Evolutionary conservation across 2,888 invertebrate genomes (phyloP).

Genomic region (Eupithecia pulchellata): DNA sequence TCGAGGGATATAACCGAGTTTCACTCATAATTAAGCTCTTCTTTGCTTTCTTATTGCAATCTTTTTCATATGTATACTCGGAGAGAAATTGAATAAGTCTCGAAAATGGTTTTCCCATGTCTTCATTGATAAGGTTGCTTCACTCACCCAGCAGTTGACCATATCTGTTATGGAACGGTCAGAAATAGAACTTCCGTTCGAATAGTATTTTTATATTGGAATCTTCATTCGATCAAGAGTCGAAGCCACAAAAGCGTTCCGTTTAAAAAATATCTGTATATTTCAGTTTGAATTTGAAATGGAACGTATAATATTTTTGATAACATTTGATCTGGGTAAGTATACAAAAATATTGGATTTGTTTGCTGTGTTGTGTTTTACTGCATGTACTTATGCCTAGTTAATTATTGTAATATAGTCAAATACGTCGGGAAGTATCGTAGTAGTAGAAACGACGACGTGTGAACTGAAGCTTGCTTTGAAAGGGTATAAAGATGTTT

Average conservation of each 20-base stretch:
- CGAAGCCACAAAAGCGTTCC: slow-evolving; percentile 17
- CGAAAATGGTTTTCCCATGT: not conserved
- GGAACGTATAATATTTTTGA: not conserved
- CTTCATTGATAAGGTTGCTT: slow-evolving; percentile 12
- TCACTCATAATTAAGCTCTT: not conserved
- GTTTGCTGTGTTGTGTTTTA: not conserved
- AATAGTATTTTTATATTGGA: slow-evolving; percentile 2
- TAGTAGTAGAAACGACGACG: too few relatives aligned
- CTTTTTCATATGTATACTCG: not conserved
- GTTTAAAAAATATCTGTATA: not conserved
- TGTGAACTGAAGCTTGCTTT: too few relatives aligned
- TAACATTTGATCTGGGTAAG: not conserved
- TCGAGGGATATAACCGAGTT: not conserved
- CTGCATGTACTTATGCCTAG: not conserved
- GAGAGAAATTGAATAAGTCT: not conserved
- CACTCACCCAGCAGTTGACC: not conserved
- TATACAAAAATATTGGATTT: not conserved
- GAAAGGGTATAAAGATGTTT: too few relatives aligned
- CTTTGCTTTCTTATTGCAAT: not conserved
- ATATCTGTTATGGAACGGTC: not conserved
- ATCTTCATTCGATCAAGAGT: slow-evolving; percentile 26
- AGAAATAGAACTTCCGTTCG: slow-evolving; percentile 11
- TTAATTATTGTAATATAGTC: not conserved
- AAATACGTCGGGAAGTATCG: not conserved
- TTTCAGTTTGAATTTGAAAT: slow-evolving; percentile 6